These are phyloP conservation scores for Lathronympha strigana DNA, from an alignment of 2,888 invertebrate genomes.

Conservation along the genomic window DNA sequence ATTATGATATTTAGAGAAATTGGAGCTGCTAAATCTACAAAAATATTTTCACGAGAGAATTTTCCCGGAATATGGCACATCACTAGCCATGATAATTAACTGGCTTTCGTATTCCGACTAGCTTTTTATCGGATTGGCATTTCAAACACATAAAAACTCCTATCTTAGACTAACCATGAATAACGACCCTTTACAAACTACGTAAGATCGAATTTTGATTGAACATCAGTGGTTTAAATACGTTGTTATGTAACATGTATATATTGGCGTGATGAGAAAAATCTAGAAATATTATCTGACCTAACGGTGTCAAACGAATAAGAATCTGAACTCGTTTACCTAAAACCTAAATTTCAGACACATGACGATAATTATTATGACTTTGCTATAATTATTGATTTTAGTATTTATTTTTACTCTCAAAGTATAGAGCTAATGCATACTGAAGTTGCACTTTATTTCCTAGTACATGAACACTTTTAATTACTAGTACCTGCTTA, in stretches of 20 bases:
- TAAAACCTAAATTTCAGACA: not conserved
- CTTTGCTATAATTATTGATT: not conserved
- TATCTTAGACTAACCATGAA: not conserved
- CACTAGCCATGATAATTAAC: constrained; percentile 56
- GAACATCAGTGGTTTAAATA: not conserved
- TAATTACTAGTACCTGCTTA: constrained; percentile 7
- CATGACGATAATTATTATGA: not conserved
- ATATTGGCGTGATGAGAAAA: not conserved
- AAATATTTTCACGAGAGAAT: not conserved
- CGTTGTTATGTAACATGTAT: not conserved
- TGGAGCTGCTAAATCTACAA: too few relatives aligned
- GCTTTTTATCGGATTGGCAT: constrained; percentile 55
- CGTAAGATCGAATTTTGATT: not conserved
- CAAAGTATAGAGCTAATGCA: constrained; percentile 15
- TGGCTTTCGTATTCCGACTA: constrained; percentile 50
- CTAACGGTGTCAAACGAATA: not conserved
- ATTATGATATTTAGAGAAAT: too few relatives aligned
- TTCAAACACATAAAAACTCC: not conserved
- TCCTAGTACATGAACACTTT: not conserved
- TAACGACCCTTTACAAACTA: not conserved
- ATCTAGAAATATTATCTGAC: not conserved
- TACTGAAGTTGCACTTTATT: constrained; percentile 24
- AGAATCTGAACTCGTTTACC: not conserved
- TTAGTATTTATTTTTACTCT: constrained; percentile 30
- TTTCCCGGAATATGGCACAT: not conserved